These are phyloP conservation scores for Artibeus lituratus DNA, from an alignment of 2,797 vertebrate genomes.

Conservation along the genomic window DNA sequence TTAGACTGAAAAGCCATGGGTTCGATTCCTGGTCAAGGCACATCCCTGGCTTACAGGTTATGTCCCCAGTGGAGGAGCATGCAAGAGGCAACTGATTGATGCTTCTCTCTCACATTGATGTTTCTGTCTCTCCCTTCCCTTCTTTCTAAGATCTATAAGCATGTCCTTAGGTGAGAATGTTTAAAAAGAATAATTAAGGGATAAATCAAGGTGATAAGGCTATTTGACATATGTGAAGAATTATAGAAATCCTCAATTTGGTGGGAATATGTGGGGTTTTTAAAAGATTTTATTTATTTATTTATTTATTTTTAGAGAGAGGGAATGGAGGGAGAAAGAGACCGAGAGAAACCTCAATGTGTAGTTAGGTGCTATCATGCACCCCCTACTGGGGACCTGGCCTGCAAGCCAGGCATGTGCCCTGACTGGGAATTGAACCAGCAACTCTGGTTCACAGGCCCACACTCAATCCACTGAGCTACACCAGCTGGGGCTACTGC, in stretches of 20 bases:
- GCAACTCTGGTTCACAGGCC: not conserved
- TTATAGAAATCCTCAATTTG: constrained; percentile 3
- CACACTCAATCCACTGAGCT: too few species aligned
- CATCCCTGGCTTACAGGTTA: not conserved
- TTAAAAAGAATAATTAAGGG: not conserved
- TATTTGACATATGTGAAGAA: constrained; percentile 18
- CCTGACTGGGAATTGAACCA: not conserved
- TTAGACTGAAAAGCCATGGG: not conserved
- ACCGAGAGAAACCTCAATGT: not conserved
- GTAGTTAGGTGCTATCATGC: not conserved
- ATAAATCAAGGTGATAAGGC: not conserved
- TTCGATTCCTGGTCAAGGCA: not conserved
- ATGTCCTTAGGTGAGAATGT: not conserved
- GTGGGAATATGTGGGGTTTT: not conserved
- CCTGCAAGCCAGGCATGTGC: not conserved
- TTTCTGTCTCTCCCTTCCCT: not conserved
- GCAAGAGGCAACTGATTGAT: not conserved
- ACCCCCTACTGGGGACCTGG: too few species aligned
- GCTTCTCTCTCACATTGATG: not conserved
- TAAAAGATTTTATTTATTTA: not conserved
- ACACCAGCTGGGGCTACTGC: too few species aligned
- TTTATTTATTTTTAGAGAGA: not conserved
- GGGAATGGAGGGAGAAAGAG: too few species aligned
- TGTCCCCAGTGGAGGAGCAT: not conserved
- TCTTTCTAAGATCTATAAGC: not conserved